Evolutionary conservation across 2,888 invertebrate genomes (phyloP).

Genomic region (Machimus atricapillus): DNA sequence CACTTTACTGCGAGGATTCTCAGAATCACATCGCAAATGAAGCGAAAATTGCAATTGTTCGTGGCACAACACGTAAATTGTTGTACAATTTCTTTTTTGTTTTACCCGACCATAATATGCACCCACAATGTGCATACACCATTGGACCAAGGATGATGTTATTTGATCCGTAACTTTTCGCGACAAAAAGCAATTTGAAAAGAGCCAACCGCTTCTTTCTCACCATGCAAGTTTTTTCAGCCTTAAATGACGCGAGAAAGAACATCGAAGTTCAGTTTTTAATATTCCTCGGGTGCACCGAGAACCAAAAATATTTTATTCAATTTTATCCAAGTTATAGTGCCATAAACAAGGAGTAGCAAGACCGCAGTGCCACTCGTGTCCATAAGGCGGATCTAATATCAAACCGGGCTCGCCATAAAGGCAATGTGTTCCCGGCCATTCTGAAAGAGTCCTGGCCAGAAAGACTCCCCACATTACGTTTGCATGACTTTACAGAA

Average conservation of each 20-base stretch:
- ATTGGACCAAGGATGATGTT: neutral
- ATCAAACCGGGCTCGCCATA: constrained; percentile 12
- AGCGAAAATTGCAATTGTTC: neutral
- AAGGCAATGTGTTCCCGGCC: constrained; percentile 26
- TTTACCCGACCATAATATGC: neutral
- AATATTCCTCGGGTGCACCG: constrained; percentile 12
- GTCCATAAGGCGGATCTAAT: constrained; percentile 35
- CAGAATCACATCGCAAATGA: neutral
- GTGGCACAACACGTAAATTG: neutral
- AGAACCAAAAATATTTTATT: neutral
- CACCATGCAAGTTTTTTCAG: neutral
- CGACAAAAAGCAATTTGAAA: neutral
- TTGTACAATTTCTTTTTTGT: neutral
- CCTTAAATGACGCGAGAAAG: neutral
- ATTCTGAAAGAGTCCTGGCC: constrained; percentile 15
- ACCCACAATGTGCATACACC: neutral
- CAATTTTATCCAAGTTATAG: constrained; percentile 21
- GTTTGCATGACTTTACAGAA: constrained; percentile 34
- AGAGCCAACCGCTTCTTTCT: neutral
- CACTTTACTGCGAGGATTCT: neutral
- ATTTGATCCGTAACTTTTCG: neutral
- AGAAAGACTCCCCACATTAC: constrained; percentile 10
- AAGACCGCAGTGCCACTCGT: constrained; percentile 6
- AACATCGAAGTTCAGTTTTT: constrained; percentile 11
- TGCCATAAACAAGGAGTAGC: constrained; percentile 1